Evolutionary conservation across 2,888 invertebrate genomes (phyloP), one percentile per base, ranked within the genome.

Genomic region (Drosophila anomelani): DNA sequence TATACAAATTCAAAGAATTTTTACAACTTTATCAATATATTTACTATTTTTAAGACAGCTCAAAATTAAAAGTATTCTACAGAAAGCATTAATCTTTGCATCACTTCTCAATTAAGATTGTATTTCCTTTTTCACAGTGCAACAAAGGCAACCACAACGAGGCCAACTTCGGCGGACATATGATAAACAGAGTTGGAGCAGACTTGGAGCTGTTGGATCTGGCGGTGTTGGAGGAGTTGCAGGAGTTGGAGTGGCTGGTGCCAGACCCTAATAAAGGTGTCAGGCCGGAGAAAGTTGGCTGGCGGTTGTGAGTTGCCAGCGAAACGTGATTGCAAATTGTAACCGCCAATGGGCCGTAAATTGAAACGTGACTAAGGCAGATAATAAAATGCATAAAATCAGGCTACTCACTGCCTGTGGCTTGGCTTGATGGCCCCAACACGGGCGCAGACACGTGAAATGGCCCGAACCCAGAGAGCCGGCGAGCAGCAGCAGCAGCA

Each of bases 341-440:
- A 90, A 91, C 91, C 91, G 91, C 91, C 91, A 91, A 92, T 92
- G 91, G 92, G 91, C 91, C 91, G 92, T 91, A 91, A 91, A 92
- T 91, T 90, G 91, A 89, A 91, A 91, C 91, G 91, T 91, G 91
- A 91, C 91, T 90, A 81, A 83, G 85, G 80, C 88, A 79, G 89
- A 90, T 90, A 90, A 90, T 89, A 90, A 90, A 89, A 90, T 90
- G 84, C 90, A 90, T 88, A 87, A 90, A 90, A 90, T 90, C 90
- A 85, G 84, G 87, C 85, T 80, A 81, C 85, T 73, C 75, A 81
- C 84, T 49, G 78, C 73, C 67, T 58, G 56, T 53, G 71, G 53
- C 54, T 54, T 54, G 75, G 79, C 62, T 63, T 66, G 67, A 63
- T 79, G 76, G 78, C 44, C 73, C 78, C 54, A 74, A 80, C 85